Percentiles rank a stretch among this genome's conserved stretches.
Conservation (phyloP, 1,140 invertebrate species). For the Hycleus phaleratus region DNA sequence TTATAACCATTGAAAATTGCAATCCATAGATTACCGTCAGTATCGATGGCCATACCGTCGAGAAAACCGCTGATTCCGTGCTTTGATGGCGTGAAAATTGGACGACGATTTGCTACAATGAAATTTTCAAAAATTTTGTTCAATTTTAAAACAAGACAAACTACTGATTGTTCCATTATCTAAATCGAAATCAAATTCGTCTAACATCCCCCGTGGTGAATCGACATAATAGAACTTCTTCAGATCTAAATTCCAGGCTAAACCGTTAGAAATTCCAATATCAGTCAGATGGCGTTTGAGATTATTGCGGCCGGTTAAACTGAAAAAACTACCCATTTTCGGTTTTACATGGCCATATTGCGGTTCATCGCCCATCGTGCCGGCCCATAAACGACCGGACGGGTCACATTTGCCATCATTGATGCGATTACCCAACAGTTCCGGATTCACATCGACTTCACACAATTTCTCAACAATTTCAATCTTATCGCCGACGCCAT, state of each 20-base stretch:
- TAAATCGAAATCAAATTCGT: constrained; percentile 67
- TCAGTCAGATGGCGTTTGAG: constrained; percentile 35
- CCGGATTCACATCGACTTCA: constrained; percentile 46
- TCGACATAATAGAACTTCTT: constrained; percentile 71
- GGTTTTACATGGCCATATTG: constrained; percentile 16
- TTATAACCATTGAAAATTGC: constrained; percentile 44
- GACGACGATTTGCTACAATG: constrained; percentile 23
- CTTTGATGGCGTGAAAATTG: constrained; percentile 22
- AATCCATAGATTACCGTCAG: constrained; percentile 55
- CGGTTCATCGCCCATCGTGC: constrained; percentile 28
- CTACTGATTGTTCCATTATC: constrained; percentile 57
- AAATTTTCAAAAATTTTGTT: too few relatives aligned
- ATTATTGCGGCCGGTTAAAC: constrained; percentile 11
- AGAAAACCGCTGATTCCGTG: constrained; percentile 40
- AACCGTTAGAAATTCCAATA: constrained; percentile 69
- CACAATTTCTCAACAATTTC: constrained; percentile 23
- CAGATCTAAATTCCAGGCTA: constrained; percentile 64
- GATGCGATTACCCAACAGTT: constrained; percentile 48
- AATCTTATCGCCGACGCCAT: constrained; percentile 40
- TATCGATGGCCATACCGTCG: constrained; percentile 63
- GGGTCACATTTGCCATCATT: constrained; percentile 84
- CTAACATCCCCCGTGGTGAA: constrained; percentile 53
- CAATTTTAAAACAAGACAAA: constrained; percentile 28
- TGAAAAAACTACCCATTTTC: constrained; percentile 25
- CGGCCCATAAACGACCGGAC: constrained; percentile 59